phyloP scores from a whole-genome alignment of 1,140 invertebrate species.

The Coenobita brevimanus region DNA sequence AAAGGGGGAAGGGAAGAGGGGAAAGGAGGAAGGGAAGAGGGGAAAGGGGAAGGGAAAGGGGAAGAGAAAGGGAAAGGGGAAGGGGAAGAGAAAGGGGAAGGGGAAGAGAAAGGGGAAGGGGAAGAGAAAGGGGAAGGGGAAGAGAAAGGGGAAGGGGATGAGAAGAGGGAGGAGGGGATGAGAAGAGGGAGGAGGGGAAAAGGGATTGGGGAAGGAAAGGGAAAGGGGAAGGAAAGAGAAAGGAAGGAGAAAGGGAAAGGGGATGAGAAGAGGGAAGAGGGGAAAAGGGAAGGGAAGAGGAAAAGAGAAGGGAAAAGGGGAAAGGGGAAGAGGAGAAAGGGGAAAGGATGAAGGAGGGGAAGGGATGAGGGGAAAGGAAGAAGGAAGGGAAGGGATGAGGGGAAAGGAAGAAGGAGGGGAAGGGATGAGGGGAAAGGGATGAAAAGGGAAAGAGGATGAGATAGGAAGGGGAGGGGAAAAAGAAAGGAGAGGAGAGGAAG shows the following conservation, averaged over 20 bases:
- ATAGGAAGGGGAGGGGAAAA: conserved; percentile 42
- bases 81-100: background rate
- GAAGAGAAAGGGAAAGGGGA: background rate
- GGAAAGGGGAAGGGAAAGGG: background rate
- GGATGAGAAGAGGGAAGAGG: no score
- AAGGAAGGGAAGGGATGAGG: no score
- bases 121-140: background rate
- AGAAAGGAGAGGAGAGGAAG: background rate
- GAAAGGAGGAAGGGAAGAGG: background rate
- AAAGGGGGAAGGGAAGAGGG: background rate
- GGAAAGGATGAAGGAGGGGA: no score
- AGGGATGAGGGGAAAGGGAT: background rate
- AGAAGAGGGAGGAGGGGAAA: no score
- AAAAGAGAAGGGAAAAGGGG: background rate
- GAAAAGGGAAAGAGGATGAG: conserved; percentile 39
- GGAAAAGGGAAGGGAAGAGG: background rate
- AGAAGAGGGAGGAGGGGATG: background rate
- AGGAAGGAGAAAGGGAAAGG: no score
- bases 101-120: background rate
- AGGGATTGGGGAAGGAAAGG: background rate
- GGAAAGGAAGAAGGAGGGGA: no score
- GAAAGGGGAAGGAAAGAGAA: no score
- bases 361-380: no score
- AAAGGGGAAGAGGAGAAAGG: no score
- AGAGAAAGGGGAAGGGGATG: background rate